These are phyloP conservation scores for Chymomyza amoena DNA, from an alignment of 2,888 invertebrate genomes.

Conservation along the genomic window DNA sequence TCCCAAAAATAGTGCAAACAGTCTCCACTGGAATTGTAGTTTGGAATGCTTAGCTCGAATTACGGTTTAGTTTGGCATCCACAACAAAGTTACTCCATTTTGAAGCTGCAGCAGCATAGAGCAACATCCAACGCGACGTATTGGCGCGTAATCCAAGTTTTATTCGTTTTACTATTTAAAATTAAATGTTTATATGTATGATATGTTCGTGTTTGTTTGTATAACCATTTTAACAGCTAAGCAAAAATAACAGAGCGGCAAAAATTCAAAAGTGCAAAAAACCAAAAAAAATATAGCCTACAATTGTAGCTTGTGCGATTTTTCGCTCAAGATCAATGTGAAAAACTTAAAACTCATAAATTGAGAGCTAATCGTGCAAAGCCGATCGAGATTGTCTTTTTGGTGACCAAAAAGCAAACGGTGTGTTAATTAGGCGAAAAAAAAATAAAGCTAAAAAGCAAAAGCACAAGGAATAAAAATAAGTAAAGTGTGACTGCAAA, in stretches of 20 bases:
- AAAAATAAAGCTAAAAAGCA: constrained; percentile 16
- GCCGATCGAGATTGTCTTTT: constrained; percentile 26
- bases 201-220: constrained; percentile 20
- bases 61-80: neutral
- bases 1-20: neutral
- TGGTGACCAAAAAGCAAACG: constrained; percentile 4
- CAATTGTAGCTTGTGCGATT: constrained; percentile 39
- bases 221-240: constrained; percentile 36
- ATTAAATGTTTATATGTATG: neutral
- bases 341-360: constrained; percentile 58
- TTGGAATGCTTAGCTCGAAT: neutral
- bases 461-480: neutral
- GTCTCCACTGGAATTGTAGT: neutral
- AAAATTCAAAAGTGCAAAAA: constrained; percentile 30
- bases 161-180: neutral
- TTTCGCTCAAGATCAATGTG: constrained; percentile 43
- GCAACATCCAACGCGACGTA: neutral
- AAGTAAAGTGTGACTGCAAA: constrained; percentile 14
- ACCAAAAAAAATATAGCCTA: constrained; percentile 17
- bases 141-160: neutral
- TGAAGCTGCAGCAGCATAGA: neutral
- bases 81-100: neutral
- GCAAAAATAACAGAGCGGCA: constrained; percentile 16
- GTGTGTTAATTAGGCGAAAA: constrained; percentile 49
- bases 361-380: constrained; percentile 53